Base-by-base conservation (phyloP, 2,888 invertebrate species). In the Tanypteryx hageni region DNA sequence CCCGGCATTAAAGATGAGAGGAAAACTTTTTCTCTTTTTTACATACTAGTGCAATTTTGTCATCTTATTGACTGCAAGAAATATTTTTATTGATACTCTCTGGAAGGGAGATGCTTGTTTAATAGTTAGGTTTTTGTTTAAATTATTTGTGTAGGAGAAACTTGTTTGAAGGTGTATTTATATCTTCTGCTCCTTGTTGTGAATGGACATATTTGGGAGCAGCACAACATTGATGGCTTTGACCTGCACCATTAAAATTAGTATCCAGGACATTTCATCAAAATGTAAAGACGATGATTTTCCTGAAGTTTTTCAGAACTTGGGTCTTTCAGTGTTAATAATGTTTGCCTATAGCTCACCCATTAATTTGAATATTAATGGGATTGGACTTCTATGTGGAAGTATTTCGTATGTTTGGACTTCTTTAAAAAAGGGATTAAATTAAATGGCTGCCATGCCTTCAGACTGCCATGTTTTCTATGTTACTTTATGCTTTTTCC, bases 1-100 rank as follows among this genome's bases (percentile, higher is more conserved):
- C 31, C 56, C 16, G 44, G 64, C 64, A 64, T 13, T 64, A 44
- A 44, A 89, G 31, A 44, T 76, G 76, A 13, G 31, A 44, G 64
- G 16, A 44, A 31, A 18, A 64, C 64, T n/a, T n/a, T n/a, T 64
- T n/a, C 18, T 44, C n/a, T 64, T 89, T 68, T 89, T 61, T 89
- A 68, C 64, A 89, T 64, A 31, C 31, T 89, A 64, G 89, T 61
- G 89, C 89, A 89, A 89, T 89, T 89, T 89, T 89, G 83, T 89
- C 64, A 89, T 44, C 59, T 86, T 59, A 27, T 59, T 68, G 89
- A 89, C 61, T 14, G 89, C 89, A 44, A 89, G 89, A 68, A 64
- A n/a, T 89, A 64, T 89, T 83, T 83, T 64, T 64, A 89, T 89
- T 44, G n/a, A 64, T 44, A 64, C 31, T 64, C 89, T 44, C 64